Evolutionary conservation across 2,888 invertebrate genomes (phyloP).

Genomic region (Bembecia ichneumoniformis): DNA sequence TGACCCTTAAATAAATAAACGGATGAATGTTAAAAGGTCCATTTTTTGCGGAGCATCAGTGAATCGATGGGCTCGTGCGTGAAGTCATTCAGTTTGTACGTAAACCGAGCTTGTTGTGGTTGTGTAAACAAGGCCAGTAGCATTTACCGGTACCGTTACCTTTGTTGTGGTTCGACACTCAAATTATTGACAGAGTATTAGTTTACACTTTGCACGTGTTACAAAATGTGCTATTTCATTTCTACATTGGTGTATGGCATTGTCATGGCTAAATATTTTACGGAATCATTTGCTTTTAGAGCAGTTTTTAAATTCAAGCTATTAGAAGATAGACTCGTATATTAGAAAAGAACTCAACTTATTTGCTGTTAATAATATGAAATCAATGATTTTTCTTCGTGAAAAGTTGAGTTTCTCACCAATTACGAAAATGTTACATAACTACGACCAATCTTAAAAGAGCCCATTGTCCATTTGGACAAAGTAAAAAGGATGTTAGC

Average conservation of each 20-base stretch:
- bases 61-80: background rate
- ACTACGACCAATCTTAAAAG: background rate
- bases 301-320: too few species aligned
- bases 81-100: background rate
- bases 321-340: too few species aligned
- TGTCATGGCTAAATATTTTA: too few species aligned
- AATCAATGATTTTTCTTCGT: too few species aligned
- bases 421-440: background rate
- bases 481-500: constrained; percentile 16
- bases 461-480: background rate
- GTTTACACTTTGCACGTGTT: too few species aligned
- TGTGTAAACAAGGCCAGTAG: background rate
- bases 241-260: too few species aligned
- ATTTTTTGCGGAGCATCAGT: background rate
- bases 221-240: too few species aligned
- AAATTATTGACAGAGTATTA: background rate
- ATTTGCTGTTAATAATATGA: too few species aligned
- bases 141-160: background rate
- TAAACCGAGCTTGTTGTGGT: background rate
- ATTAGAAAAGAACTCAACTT: too few species aligned
- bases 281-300: too few species aligned
- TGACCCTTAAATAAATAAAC: too few species aligned
- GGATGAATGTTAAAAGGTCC: background rate
- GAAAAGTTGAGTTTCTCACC: background rate
- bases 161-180: background rate